Conservation (phyloP, 2,797 vertebrate species). For the Taeniopygia guttata region DNA sequence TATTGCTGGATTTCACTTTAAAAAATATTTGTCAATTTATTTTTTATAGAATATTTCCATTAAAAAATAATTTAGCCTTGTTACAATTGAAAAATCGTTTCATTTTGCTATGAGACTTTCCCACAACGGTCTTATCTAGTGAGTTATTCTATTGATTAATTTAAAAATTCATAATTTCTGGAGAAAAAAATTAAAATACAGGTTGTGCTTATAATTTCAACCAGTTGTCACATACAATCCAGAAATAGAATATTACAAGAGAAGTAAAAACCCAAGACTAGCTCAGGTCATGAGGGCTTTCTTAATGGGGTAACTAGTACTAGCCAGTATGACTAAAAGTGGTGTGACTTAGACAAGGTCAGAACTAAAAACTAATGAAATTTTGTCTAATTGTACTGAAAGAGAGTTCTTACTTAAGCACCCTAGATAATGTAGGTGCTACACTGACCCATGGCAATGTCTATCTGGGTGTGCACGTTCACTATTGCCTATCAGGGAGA, state of each 20-base stretch:
- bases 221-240: background rate
- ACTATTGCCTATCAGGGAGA: background rate
- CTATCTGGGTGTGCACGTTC: background rate
- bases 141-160: background rate
- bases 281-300: background rate
- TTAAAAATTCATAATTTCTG: background rate
- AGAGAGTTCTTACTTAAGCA: background rate
- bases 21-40: background rate
- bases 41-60: background rate
- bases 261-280: background rate
- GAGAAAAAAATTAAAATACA: background rate
- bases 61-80: background rate
- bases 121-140: background rate
- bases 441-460: background rate
- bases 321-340: background rate
- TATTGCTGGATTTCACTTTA: background rate
- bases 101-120: background rate
- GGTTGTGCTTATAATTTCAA: background rate
- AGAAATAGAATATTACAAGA: background rate
- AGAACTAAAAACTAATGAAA: background rate
- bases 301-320: background rate
- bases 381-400: background rate
- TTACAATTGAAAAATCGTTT: background rate
- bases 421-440: background rate
- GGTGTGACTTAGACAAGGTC: background rate